Base-by-base conservation (phyloP, 2,113 vertebrate genomes). In the Phasianus colchicus region DNA sequence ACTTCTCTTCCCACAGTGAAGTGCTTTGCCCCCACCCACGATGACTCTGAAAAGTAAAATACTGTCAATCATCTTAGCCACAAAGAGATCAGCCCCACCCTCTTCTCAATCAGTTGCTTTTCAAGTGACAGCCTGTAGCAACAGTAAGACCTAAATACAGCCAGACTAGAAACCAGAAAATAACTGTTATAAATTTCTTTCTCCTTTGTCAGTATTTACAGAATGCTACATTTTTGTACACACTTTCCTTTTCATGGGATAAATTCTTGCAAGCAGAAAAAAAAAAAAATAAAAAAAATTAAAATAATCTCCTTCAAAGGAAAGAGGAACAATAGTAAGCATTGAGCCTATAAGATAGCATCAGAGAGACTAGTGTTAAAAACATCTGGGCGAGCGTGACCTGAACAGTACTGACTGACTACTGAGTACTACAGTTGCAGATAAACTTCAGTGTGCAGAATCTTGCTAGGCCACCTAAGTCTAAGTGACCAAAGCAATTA, bases 11-110 rank as follows among this genome's bases (percentile, higher is more conserved):
- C 73, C 29, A 40, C 77, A 11, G 74, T 4, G 32, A 70, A 70
- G 45, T 3, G 47, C 67, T 78, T 57, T 58, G 83, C 82, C 85
- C 66, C 91, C 95, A 89, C 88, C 94, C 88, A 95, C 94, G 57
- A 75, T 54, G 76, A 30, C 70, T 88, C 76, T 43, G 21, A 55
- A 88, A 88, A 82, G 50, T 74, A 66, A 55, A 90, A 61, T 32
- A 69, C 43, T 89, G 91, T 58, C 94, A 92, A 18, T 77, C 79
- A 93, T 48, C 27, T n/a, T 42, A 55, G 71, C 65, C 95, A 94
- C 88, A 87, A 79, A 84, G 40, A 93, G 40, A 95, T 43, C 76
- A 70, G 52, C 90, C 81, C 95, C 93, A 88, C 95, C 95, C 88
- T 83, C 80, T 42, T 65, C 57, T 81, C 83, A 72, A 92, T 45